Conservation (phyloP, 2,113 vertebrate species). For the Lipotes vexillifer region DNA sequence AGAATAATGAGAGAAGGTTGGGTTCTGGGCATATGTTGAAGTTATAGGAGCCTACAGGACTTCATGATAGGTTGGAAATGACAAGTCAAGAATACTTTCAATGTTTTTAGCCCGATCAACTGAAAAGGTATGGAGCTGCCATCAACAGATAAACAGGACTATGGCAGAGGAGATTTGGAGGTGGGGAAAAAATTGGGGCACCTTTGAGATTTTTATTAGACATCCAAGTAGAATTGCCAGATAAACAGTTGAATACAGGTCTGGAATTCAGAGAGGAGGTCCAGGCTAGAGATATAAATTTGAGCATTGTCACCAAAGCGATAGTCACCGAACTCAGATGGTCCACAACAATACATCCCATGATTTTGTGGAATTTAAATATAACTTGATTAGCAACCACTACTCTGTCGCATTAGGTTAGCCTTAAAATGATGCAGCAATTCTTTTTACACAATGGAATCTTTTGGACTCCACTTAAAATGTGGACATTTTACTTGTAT, state of each 20-base stretch:
- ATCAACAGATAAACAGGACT: background rate
- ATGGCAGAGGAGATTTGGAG: background rate
- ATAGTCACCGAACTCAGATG: background rate
- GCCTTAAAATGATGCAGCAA: background rate
- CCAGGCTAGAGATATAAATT: background rate
- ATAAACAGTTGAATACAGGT: background rate
- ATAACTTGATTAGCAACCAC: background rate
- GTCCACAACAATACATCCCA: background rate
- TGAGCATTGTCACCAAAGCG: background rate
- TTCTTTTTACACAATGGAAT: background rate
- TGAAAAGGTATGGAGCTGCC: background rate
- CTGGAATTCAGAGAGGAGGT: background rate
- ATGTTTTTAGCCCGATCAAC: background rate
- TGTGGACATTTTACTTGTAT: background rate
- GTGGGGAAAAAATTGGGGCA: background rate
- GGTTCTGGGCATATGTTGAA: background rate
- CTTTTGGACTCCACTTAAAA: background rate
- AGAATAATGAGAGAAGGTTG: background rate
- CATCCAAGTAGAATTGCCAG: background rate
- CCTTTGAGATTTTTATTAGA: background rate
- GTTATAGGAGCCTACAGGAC: background rate
- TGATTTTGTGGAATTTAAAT: background rate
- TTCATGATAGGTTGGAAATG: background rate
- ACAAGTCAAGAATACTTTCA: background rate
- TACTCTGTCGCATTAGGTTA: background rate